phyloP scores from a whole-genome alignment of 1,140 invertebrate species.

The Bombus fervidus region DNA sequence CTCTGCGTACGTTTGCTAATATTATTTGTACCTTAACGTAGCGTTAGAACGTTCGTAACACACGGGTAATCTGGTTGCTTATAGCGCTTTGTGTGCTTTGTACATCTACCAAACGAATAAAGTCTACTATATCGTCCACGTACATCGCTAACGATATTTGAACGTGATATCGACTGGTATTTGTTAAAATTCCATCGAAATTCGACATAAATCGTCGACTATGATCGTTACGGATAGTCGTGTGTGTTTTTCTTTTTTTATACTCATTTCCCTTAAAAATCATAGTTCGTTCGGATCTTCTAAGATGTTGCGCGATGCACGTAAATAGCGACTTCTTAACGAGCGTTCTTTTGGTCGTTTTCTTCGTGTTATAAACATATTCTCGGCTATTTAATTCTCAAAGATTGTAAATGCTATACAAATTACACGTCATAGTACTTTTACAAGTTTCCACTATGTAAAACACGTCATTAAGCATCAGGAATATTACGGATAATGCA shows the following conservation, averaged over 20 bases:
- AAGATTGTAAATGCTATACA: no score
- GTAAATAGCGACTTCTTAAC: no score
- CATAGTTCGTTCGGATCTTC: no score
- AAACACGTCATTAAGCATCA: not conserved
- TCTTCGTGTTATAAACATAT: no score
- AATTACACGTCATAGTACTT: no score
- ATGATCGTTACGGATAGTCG: not conserved
- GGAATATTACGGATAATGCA: not conserved
- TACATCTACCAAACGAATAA: not conserved
- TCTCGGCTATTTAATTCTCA: no score
- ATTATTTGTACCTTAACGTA: not conserved
- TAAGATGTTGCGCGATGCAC: no score
- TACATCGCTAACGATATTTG: slow-evolving; percentile 1
- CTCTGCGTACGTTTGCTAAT: not conserved
- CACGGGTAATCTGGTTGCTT: not conserved
- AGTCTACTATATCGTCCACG: not conserved
- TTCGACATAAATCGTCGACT: not conserved
- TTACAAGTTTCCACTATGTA: not conserved
- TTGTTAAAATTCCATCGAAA: not conserved
- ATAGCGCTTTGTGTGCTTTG: not conserved
- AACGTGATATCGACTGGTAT: not conserved
- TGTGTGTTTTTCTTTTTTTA: no score
- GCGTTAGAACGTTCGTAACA: not conserved
- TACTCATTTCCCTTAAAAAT: not conserved
- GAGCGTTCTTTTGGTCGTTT: no score